phyloP scores from a whole-genome alignment of 2,888 invertebrate species.

The Alentia gelatinosa region DNA sequence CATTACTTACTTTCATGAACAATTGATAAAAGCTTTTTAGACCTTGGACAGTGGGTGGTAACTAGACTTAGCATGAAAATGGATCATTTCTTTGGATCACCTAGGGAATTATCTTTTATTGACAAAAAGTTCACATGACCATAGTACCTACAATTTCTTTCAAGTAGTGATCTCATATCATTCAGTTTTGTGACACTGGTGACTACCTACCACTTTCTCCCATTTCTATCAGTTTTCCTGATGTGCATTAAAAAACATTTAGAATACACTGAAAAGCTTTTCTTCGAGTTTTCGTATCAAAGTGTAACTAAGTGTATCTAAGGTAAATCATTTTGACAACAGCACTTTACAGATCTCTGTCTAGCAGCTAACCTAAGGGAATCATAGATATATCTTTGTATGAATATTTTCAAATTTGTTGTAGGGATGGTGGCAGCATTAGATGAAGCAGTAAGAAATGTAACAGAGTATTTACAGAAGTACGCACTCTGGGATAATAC shows the following conservation, averaged over 20 bases:
- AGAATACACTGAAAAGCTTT: not conserved
- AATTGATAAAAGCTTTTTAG: no score
- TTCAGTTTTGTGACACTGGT: no score
- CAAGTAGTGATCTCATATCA: no score
- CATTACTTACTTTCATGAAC: not conserved
- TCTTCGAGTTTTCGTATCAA: not conserved
- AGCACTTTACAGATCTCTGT: not conserved
- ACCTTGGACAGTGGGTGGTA: no score
- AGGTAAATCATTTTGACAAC: not conserved
- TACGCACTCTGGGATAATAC: slow-evolving; percentile 84
- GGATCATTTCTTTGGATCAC: no score
- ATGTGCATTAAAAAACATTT: no score
- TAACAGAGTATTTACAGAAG: slow-evolving; percentile 63
- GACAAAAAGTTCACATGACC: no score
- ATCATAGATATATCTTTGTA: not conserved
- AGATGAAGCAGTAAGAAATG: slow-evolving; percentile 68
- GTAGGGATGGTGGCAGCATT: slow-evolving; percentile 68
- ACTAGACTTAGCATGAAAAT: no score
- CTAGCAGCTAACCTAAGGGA: not conserved
- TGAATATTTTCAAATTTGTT: not conserved
- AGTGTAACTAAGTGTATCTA: not conserved
- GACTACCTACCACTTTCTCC: no score
- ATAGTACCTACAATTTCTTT: no score
- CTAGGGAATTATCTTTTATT: no score
- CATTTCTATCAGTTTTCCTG: no score